phyloP scores from a whole-genome alignment of 2,797 vertebrate genomes.

The Enteromius paludinosus region DNA sequence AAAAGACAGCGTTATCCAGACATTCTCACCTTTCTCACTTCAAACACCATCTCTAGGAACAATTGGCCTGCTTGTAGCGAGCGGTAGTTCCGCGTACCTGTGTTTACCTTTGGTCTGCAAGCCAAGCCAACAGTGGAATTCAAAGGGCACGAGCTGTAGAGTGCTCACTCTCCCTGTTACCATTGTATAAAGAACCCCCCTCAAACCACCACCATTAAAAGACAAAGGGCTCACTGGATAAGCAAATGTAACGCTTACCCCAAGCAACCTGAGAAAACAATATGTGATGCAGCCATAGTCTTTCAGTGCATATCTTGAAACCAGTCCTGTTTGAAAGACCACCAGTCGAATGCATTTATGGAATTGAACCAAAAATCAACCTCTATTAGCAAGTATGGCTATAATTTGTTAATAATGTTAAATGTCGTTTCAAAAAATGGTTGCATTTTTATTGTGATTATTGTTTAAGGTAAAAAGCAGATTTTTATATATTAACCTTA shows the following conservation, averaged over 20 bases:
- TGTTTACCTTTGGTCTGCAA: slow-evolving; percentile 77
- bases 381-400: neutral
- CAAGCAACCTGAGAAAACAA: slow-evolving; percentile 29
- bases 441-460: neutral
- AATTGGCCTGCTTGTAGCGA: slow-evolving; percentile 73
- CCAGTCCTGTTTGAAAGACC: neutral
- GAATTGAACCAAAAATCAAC: neutral
- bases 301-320: neutral
- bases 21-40: slow-evolving; percentile 67
- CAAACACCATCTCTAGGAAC: slow-evolving; percentile 73
- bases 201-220: neutral
- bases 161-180: slow-evolving; percentile 42
- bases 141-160: slow-evolving; percentile 62
- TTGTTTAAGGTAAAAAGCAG: neutral
- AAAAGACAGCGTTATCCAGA: slow-evolving; percentile 70
- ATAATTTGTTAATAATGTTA: neutral
- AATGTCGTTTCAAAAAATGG: too few relatives aligned
- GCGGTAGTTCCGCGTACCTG: slow-evolving; percentile 70
- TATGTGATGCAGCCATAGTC: neutral
- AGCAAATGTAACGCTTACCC: slow-evolving; percentile 37
- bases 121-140: slow-evolving; percentile 71
- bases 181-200: slow-evolving; percentile 46
- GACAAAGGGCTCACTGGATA: slow-evolving; percentile 35
- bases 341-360: neutral
- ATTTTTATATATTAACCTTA: neutral